Evolutionary conservation across 2,797 vertebrate species (phyloP).

Genomic region (Alca torda): DNA sequence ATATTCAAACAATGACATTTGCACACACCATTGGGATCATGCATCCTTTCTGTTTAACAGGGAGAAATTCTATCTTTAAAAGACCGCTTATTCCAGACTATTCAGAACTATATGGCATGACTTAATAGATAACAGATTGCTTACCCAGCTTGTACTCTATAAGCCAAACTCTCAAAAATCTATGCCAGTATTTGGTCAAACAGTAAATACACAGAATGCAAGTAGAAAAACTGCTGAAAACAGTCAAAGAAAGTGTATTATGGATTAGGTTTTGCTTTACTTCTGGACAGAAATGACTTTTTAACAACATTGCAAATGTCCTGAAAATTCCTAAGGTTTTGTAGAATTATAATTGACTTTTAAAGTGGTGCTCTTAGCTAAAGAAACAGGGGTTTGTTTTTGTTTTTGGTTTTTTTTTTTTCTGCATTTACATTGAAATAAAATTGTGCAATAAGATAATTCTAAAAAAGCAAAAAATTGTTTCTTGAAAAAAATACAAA

Average conservation of each 20-base stretch:
- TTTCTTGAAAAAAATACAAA: background rate
- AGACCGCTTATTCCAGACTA: background rate
- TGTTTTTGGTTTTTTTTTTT: background rate
- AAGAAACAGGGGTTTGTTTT: background rate
- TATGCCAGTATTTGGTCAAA: background rate
- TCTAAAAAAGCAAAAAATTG: rapidly evolving
- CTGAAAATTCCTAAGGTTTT: background rate
- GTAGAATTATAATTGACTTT: background rate
- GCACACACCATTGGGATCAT: background rate
- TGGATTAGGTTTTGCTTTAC: background rate
- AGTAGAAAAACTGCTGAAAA: background rate
- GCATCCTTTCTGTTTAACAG: background rate
- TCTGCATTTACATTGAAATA: background rate
- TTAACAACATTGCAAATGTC: background rate
- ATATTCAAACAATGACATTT: background rate
- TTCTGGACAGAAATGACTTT: background rate
- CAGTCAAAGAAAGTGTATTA: background rate
- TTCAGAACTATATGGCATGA: background rate
- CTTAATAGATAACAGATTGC: background rate
- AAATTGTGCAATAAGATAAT: background rate
- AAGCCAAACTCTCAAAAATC: background rate
- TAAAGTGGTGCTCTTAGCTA: rapidly evolving
- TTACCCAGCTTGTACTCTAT: background rate
- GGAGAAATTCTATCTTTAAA: background rate
- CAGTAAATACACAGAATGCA: background rate